These are phyloP conservation scores for Chironomus tepperi DNA, from an alignment of 1,140 invertebrate species.

Conservation along the genomic window DNA sequence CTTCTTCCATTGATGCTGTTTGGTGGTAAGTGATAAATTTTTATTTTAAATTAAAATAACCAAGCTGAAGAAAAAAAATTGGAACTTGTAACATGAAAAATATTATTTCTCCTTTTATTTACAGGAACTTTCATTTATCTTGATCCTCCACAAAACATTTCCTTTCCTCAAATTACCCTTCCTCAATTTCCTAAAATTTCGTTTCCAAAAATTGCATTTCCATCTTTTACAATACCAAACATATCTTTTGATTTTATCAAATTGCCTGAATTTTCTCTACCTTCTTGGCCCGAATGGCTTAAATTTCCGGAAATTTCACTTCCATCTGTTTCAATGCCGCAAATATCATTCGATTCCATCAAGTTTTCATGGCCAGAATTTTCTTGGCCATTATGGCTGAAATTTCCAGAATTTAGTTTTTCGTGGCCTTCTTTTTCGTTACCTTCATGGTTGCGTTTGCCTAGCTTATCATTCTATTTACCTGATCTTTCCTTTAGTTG, in stretches of 20 bases:
- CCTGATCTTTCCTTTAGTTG: neutral
- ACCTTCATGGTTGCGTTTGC: neutral
- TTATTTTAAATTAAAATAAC: slow-evolving; percentile 7
- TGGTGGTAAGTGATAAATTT: slow-evolving; percentile 39
- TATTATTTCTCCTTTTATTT: slow-evolving; percentile 5
- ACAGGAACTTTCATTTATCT: slow-evolving; percentile 21
- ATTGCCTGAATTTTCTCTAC: neutral
- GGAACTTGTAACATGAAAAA: neutral
- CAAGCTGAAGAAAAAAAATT: neutral
- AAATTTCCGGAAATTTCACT: neutral
- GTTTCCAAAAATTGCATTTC: neutral
- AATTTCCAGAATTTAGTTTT: neutral
- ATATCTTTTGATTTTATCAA: neutral
- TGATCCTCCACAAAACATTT: neutral
- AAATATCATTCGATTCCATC: neutral
- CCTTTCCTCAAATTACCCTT: neutral
- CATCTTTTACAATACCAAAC: neutral
- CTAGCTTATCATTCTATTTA: neutral
- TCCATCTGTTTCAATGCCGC: neutral
- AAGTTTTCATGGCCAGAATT: neutral
- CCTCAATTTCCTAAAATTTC: neutral
- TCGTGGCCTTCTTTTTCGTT: neutral
- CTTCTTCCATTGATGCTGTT: slow-evolving; percentile 42
- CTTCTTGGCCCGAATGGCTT: neutral
- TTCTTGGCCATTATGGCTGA: neutral